These are phyloP conservation scores for Nicator chloris DNA, from an alignment of 2,113 vertebrate genomes.

Conservation along the genomic window DNA sequence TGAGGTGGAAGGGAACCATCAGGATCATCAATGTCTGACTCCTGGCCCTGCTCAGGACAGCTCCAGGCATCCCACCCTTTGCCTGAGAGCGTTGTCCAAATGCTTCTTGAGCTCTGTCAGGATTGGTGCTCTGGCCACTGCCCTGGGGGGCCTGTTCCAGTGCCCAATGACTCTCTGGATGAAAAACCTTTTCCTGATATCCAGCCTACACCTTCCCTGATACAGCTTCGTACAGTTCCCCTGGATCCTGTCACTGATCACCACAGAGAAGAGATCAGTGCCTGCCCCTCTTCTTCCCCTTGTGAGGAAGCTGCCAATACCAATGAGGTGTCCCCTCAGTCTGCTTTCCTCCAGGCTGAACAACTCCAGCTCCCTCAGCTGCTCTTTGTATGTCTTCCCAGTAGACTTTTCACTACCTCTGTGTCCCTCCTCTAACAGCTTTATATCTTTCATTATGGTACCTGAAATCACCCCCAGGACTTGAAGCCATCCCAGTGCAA, in stretches of 20 bases:
- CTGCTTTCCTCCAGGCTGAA: background rate
- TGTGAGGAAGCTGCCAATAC: background rate
- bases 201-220: background rate
- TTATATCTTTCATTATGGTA: background rate
- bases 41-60: background rate
- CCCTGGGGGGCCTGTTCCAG: background rate
- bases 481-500: accelerated
- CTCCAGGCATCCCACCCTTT: background rate
- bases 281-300: background rate
- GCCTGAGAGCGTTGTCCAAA: accelerated
- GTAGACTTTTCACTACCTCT: background rate
- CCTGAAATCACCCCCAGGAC: background rate
- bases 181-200: background rate
- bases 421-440: background rate
- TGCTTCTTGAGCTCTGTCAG: accelerated
- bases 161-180: accelerated
- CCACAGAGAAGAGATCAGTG: background rate
- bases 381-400: background rate
- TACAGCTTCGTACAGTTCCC: background rate
- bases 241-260: background rate
- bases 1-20: background rate
- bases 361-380: background rate
- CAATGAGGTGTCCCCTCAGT: background rate
- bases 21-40: accelerated
- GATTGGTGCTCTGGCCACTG: accelerated